Evolutionary conservation across 2,888 invertebrate species (phyloP).

Genomic region (Callyntrura guangdongensis): DNA sequence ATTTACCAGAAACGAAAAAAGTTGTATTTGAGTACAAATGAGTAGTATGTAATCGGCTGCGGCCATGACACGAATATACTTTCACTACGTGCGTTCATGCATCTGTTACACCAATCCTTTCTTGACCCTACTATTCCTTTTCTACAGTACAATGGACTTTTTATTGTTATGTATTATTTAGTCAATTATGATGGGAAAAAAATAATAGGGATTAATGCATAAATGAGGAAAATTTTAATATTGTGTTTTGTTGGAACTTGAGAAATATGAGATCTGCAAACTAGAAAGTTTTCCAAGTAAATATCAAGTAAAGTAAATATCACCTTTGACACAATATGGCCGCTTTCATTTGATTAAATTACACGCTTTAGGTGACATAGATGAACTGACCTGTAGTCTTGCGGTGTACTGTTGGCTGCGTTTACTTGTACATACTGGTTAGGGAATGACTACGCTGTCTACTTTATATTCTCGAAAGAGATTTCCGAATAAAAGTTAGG

Average conservation of each 20-base stretch:
- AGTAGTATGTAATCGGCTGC: constrained; percentile 26
- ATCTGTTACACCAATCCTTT: neutral
- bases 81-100: constrained; percentile 30
- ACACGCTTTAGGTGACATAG: too few relatives aligned
- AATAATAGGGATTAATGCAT: neutral
- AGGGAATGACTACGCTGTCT: too few relatives aligned
- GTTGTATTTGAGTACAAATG: neutral
- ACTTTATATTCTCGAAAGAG: too few relatives aligned
- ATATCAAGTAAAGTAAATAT: too few relatives aligned
- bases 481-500: too few relatives aligned
- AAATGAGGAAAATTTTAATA: neutral
- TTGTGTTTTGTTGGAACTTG: constrained; percentile 13
- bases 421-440: too few relatives aligned
- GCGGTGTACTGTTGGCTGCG: too few relatives aligned
- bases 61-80: constrained; percentile 47
- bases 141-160: neutral
- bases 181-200: neutral
- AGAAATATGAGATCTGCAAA: neutral
- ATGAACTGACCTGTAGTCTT: too few relatives aligned
- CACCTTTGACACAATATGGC: too few relatives aligned
- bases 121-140: constrained; percentile 7
- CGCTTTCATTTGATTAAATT: too few relatives aligned
- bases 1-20: neutral
- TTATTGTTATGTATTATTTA: neutral
- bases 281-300: too few relatives aligned